These are phyloP conservation scores for Dilophus febrilis DNA, from an alignment of 2,888 invertebrate species.

Conservation along the genomic window DNA sequence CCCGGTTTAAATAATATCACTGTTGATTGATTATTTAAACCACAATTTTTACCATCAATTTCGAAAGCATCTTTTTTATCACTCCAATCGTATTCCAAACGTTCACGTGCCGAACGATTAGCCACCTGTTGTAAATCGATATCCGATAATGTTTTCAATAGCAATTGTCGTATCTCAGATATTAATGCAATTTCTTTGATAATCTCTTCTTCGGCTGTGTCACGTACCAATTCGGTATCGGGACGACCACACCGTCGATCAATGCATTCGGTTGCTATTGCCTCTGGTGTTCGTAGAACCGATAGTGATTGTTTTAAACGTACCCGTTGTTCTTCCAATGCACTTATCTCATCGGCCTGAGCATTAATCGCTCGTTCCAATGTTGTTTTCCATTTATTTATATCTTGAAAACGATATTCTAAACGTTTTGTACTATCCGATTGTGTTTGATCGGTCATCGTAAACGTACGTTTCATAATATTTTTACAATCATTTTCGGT, in stretches of 20 bases:
- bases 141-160: slow-evolving; percentile 43
- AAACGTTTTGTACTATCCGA: slow-evolving; percentile 46
- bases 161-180: slow-evolving; percentile 44
- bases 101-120: slow-evolving; percentile 63
- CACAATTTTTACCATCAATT: slow-evolving; percentile 51
- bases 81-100: slow-evolving; percentile 81
- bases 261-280: slow-evolving; percentile 55
- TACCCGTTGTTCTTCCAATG: slow-evolving; percentile 47
- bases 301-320: slow-evolving; percentile 50
- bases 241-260: slow-evolving; percentile 50
- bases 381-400: slow-evolving; percentile 60
- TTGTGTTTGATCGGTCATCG: slow-evolving; percentile 49
- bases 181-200: slow-evolving; percentile 57
- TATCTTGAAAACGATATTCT: slow-evolving; percentile 45
- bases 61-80: slow-evolving; percentile 70
- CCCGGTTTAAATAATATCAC: slow-evolving; percentile 66
- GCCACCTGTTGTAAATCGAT: slow-evolving; percentile 53
- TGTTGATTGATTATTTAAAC: slow-evolving; percentile 48
- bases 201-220: slow-evolving; percentile 58
- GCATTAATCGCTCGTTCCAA: slow-evolving; percentile 50
- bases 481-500: slow-evolving; percentile 44
- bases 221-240: slow-evolving; percentile 56
- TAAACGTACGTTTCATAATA: slow-evolving; percentile 44
- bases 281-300: slow-evolving; percentile 50
- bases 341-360: slow-evolving; percentile 50